Conservation (phyloP, 2,113 vertebrate genomes). For the Oxyruncus cristatus region DNA sequence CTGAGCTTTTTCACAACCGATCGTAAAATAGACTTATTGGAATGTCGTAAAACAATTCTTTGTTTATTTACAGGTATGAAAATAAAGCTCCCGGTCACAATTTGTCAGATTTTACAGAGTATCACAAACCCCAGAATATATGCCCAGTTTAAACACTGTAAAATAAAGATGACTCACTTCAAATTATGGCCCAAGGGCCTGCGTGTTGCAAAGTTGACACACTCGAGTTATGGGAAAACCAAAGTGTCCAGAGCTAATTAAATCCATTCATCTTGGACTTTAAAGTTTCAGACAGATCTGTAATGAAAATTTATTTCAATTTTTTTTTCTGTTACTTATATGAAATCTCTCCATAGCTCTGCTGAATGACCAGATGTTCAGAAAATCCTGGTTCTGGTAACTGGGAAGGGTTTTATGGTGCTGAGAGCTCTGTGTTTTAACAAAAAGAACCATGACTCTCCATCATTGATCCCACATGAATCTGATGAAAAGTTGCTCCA, state of each 20-base stretch:
- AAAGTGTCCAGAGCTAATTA: constrained; percentile 32
- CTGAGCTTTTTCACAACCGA: not conserved
- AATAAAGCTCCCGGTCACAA: not conserved
- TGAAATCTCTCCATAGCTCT: not conserved
- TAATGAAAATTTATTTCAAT: constrained; percentile 10
- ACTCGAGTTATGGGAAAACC: constrained; percentile 15
- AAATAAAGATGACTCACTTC: constrained; percentile 1
- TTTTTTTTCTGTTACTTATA: not conserved
- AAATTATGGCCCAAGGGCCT: not conserved
- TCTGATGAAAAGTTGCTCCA: not conserved
- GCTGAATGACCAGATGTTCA: not conserved
- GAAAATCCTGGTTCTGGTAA: not conserved
- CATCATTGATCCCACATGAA: not conserved
- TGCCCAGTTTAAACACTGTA: not conserved
- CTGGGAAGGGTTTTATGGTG: not conserved
- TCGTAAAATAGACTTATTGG: not conserved
- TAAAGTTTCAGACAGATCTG: not conserved
- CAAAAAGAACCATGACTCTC: rapidly evolving
- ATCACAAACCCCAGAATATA: not conserved
- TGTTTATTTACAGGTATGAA: constrained; percentile 35
- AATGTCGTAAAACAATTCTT: not conserved
- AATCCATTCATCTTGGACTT: constrained; percentile 28
- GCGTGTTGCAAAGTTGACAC: not conserved
- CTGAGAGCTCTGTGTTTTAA: not conserved
- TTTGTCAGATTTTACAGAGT: not conserved